These are phyloP conservation scores for Melieria omissa DNA, from an alignment of 2,888 invertebrate species.

Conservation along the genomic window DNA sequence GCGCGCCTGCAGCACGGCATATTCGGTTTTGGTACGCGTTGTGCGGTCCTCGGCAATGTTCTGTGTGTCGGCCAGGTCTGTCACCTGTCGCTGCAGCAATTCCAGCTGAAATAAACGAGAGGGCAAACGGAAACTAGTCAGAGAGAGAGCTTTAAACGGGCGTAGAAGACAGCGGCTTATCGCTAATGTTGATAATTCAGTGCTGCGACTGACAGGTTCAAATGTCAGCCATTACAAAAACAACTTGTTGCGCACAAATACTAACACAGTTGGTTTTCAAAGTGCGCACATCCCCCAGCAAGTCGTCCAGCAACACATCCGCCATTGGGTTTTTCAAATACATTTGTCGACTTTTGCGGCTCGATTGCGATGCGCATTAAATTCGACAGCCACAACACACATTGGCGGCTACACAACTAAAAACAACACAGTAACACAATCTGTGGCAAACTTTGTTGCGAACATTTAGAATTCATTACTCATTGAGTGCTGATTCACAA, in stretches of 20 bases:
- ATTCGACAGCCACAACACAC: too few relatives aligned
- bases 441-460: too few relatives aligned
- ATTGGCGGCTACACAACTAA: too few relatives aligned
- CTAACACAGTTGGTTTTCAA: conserved; percentile 66
- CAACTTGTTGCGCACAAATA: conserved; percentile 38
- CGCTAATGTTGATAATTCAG: background rate
- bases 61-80: conserved; percentile 88
- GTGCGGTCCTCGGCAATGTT: conserved; percentile 89
- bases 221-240: background rate
- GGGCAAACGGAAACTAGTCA: too few relatives aligned
- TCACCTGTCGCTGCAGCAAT: conserved; percentile 92
- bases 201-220: background rate
- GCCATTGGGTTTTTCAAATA: conserved; percentile 66
- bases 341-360: conserved; percentile 54
- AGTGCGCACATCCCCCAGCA: conserved; percentile 62
- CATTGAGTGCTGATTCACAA: too few relatives aligned
- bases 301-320: conserved; percentile 62
- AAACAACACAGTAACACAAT: too few relatives aligned
- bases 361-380: too few relatives aligned
- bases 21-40: conserved; percentile 90
- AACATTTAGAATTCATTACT: too few relatives aligned
- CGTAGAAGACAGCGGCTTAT: background rate
- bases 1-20: conserved; percentile 89
- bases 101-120: conserved; percentile 77
- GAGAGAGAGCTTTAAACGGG: background rate